Percentiles rank a stretch among this genome's conserved stretches.
Evolutionary conservation across 2,797 vertebrate species (phyloP).

Genomic region (Hapalemur alaotrensis): DNA sequence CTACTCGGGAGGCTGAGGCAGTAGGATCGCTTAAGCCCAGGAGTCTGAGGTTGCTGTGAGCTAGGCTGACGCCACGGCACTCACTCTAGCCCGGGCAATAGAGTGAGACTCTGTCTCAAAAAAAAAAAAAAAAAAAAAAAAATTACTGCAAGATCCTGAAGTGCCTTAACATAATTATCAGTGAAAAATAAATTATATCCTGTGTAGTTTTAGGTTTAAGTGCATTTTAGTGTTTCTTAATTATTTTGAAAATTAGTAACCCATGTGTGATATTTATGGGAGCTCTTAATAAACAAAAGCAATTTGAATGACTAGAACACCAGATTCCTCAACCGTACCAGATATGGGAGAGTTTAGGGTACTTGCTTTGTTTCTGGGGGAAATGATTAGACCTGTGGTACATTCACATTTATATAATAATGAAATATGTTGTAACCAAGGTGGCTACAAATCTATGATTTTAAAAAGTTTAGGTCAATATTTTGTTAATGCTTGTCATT

Average conservation of each 20-base stretch:
- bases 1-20: too few relatives aligned
- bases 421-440: conserved; percentile 3
- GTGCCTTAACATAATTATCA: not conserved
- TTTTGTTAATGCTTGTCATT: conserved; percentile 33
- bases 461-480: not conserved
- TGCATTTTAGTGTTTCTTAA: conserved; percentile 39
- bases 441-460: not conserved
- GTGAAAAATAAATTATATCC: conserved; percentile 33
- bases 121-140: not conserved
- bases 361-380: not conserved
- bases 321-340: not conserved
- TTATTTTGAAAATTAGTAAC: conserved; percentile 50
- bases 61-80: too few relatives aligned
- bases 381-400: not conserved
- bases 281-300: conserved; percentile 22
- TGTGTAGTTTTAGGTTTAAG: conserved; percentile 28
- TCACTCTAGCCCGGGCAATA: too few relatives aligned
- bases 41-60: too few relatives aligned
- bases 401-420: not conserved
- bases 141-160: not conserved
- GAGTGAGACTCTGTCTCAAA: too few relatives aligned
- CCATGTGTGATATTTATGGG: not conserved
- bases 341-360: not conserved
- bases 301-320: not conserved
- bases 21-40: too few relatives aligned